Base-by-base conservation (phyloP, 2,797 vertebrate genomes). In the Lates japonicus region DNA sequence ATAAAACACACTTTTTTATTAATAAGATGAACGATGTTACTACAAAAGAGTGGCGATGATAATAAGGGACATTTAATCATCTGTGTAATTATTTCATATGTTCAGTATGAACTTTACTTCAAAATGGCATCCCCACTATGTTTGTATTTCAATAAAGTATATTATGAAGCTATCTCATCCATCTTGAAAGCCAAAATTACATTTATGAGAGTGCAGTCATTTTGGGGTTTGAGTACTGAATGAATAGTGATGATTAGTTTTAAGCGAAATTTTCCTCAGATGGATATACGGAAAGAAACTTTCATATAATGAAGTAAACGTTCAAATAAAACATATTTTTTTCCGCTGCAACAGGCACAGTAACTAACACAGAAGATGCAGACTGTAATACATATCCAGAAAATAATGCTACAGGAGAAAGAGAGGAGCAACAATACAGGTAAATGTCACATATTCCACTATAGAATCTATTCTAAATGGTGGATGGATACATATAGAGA, bases 1-100 rank as follows among this genome's bases (percentile, higher is more conserved):
- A 64, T 48, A 62, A 51, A 76, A 72, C 25, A 37, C n/a, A 25
- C 22, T 83, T 82, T n/a, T 74, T 76, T 78, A 88, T 78, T 78
- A 75, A 84, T 61, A 51, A 41, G 57, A 46, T 41, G 61, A 49
- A 78, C 52, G 10, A 73, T 66, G 39, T n/a, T n/a, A n/a, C n/a
- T n/a, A n/a, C n/a, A n/a, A n/a, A n/a, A n/a, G n/a, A n/a, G n/a
- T n/a, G n/a, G n/a, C n/a, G n/a, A n/a, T n/a, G n/a, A 60, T 13
- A 11, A 61, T 42, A 51, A 69, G 25, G 7, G 17, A 55, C 11
- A 39, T 59, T 72, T 25, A 54, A 65, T 71, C 39, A 41, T 64
- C 5, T 1, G 10, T 17, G n/a, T n/a, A n/a, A 10, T 0, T 3
- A 17, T 31, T 20, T 59, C 17, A 7, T 46, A 39, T 20, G 7